These are phyloP conservation scores for Hydrozoanthus gracilis DNA, from an alignment of 92 coral and sea anemone genomes.

Conservation along the genomic window DNA sequence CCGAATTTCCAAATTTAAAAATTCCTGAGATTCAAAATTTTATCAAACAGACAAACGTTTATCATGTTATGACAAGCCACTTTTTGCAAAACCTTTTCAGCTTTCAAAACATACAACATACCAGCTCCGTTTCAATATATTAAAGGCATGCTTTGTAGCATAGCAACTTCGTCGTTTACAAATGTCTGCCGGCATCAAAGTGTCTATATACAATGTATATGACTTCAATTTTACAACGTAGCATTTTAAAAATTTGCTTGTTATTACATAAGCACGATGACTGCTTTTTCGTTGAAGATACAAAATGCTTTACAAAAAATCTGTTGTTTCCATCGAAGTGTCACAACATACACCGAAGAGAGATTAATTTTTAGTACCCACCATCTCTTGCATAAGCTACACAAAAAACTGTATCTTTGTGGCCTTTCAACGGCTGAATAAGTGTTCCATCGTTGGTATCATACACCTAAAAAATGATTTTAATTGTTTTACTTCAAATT, in stretches of 20 bases:
- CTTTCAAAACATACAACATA: not conserved
- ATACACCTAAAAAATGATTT: conserved; percentile 85
- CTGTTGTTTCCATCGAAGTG: not conserved
- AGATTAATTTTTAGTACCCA: conserved; percentile 50
- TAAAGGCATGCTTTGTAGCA: not conserved
- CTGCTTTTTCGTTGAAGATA: too few relatives aligned
- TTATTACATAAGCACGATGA: too few relatives aligned
- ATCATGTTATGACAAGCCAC: too few relatives aligned
- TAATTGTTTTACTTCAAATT: conserved; percentile 38
- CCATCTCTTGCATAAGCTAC: conserved; percentile 97
- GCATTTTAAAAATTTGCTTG: too few relatives aligned
- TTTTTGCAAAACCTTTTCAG: too few relatives aligned
- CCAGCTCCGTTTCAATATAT: conserved; percentile 3
- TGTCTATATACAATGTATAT: too few relatives aligned
- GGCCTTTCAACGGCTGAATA: conserved; percentile 97
- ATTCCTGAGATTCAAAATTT: too few relatives aligned
- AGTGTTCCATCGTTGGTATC: conserved; percentile 97
- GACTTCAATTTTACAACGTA: too few relatives aligned
- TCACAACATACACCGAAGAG: not conserved
- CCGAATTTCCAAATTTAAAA: too few relatives aligned
- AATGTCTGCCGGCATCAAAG: not conserved
- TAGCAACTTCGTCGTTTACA: conserved; percentile 27
- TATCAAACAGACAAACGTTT: too few relatives aligned
- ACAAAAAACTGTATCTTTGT: conserved; percentile 93
- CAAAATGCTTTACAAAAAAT: not conserved